phyloP scores from a whole-genome alignment of 2,888 invertebrate genomes.

The Syritta pipiens region DNA sequence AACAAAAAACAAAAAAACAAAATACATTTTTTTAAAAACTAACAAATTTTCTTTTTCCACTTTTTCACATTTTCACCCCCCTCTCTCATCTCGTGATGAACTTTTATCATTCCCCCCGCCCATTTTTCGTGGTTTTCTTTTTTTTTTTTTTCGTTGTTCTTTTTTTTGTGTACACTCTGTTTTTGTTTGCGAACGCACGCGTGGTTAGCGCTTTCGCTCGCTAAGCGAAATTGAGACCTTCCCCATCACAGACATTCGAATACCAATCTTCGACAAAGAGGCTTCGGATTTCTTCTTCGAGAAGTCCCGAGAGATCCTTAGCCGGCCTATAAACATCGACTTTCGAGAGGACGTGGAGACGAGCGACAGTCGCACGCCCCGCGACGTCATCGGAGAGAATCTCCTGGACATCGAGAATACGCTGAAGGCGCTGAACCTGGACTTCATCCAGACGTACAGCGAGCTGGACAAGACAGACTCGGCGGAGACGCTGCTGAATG shows the following conservation, averaged over 20 bases:
- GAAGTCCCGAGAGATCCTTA: constrained; percentile 85
- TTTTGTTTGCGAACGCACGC: constrained; percentile 10
- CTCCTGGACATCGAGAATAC: constrained; percentile 79
- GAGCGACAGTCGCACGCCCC: constrained; percentile 69
- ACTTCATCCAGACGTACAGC: constrained; percentile 79
- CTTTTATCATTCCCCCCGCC: constrained; percentile 22
- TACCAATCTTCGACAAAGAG: constrained; percentile 87
- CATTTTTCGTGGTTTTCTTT: constrained; percentile 27
- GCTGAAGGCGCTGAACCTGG: constrained; percentile 78
- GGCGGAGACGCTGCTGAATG: constrained; percentile 78
- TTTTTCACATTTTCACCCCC: constrained; percentile 42
- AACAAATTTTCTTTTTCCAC: constrained; percentile 52
- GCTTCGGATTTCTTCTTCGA: constrained; percentile 87
- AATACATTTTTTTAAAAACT: constrained; percentile 55
- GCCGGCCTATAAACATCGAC: constrained; percentile 80
- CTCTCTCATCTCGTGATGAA: constrained; percentile 25
- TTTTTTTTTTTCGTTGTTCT: constrained; percentile 46
- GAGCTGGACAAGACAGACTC: constrained; percentile 79
- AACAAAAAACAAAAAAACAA: constrained; percentile 33
- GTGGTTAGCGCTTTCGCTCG: constrained; percentile 80
- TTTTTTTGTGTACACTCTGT: no score
- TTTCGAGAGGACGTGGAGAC: constrained; percentile 70
- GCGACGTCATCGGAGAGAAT: constrained; percentile 78
- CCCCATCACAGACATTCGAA: constrained; percentile 80
- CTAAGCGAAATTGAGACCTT: constrained; percentile 80